These are phyloP conservation scores for Escarpia spicata DNA, from an alignment of 2,888 invertebrate species.

Conservation along the genomic window DNA sequence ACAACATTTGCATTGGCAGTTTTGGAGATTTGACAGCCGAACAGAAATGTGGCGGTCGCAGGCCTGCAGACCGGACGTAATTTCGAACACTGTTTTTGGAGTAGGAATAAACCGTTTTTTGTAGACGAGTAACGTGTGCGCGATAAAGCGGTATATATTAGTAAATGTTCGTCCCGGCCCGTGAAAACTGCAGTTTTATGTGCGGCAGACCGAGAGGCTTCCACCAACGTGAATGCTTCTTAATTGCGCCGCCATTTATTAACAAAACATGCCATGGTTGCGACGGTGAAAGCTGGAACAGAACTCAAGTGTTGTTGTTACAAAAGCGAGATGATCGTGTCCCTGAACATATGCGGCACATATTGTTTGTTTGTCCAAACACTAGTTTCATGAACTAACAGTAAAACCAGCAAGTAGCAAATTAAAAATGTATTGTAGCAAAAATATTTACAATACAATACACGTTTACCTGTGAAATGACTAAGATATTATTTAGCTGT, in stretches of 20 bases:
- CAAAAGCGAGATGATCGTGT: not conserved
- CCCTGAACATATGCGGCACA: not conserved
- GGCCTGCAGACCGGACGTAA: too few species aligned
- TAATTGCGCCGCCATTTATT: not conserved
- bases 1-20: too few species aligned
- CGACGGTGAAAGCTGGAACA: not conserved
- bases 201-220: not conserved
- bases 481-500: not conserved
- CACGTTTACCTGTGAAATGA: not conserved
- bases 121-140: too few species aligned
- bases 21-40: too few species aligned
- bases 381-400: not conserved
- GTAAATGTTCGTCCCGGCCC: not conserved
- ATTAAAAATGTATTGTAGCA: not conserved
- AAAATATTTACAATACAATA: not conserved
- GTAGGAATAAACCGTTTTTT: too few species aligned
- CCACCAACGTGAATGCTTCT: not conserved
- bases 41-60: too few species aligned
- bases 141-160: too few species aligned
- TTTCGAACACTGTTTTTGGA: too few species aligned
- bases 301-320: not conserved
- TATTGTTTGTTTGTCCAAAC: not conserved
- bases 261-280: not conserved
- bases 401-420: not conserved
- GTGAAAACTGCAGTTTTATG: not conserved